Conservation (phyloP, 1,140 invertebrate species). For the Lordiphosa collinella region DNA sequence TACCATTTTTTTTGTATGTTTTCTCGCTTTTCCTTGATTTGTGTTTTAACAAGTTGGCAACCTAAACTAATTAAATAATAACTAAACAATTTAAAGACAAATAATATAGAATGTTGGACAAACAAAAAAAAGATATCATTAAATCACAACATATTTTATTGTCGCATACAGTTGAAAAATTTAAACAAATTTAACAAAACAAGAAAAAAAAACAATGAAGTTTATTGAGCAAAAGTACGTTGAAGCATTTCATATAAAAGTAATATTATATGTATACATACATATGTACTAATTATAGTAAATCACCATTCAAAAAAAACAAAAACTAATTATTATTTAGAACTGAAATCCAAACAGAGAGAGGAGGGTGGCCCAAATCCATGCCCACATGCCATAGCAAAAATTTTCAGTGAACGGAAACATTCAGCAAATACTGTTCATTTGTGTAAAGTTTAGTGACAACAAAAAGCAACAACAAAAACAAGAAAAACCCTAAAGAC, state of each 20-base stretch:
- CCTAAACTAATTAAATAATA: constrained; percentile 43
- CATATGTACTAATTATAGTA: constrained; percentile 68
- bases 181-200: constrained; percentile 41
- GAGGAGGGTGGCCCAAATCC: constrained; percentile 11
- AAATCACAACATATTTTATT: constrained; percentile 51
- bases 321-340: constrained; percentile 36
- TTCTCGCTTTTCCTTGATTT: constrained; percentile 48
- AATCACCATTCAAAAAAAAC: constrained; percentile 48
- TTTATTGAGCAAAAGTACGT: constrained; percentile 60
- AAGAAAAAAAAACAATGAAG: too few species aligned
- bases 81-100: constrained; percentile 41
- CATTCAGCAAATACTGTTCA: constrained; percentile 32
- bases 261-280: constrained; percentile 48
- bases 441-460: constrained; percentile 61
- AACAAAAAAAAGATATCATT: constrained; percentile 17
- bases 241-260: constrained; percentile 56
- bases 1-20: constrained; percentile 24
- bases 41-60: constrained; percentile 57
- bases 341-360: constrained; percentile 10
- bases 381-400: constrained; percentile 25
- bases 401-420: constrained; percentile 28
- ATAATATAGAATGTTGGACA: constrained; percentile 59
- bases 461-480: constrained; percentile 37
- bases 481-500: neutral
- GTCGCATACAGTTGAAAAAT: constrained; percentile 44